Evolutionary conservation across 2,888 invertebrate species (phyloP), one percentile per base, ranked within the genome.

Genomic region (Trissolcus brochymenae): DNA sequence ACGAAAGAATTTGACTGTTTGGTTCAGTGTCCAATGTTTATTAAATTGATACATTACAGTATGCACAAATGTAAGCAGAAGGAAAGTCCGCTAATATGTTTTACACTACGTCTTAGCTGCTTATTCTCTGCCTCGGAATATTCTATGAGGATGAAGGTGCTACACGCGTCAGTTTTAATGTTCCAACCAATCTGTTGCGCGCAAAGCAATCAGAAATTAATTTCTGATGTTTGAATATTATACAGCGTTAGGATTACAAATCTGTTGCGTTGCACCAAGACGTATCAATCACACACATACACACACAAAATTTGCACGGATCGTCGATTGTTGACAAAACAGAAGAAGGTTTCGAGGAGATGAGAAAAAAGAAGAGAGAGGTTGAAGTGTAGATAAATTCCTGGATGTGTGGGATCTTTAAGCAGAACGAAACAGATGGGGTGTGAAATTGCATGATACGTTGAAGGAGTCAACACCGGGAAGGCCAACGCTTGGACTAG

Each of bases 371-470:
- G 29, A 49, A 66, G 60, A 64, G 59, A 65, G n/a, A 35, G 49
- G 19, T 17, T n/a, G n/a, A n/a, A 40, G 55, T 51, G 66, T 35
- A 51, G 50, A 72, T 59, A 56, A 77, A 77, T 72, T 55, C 46
- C 9, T 35, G 7, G 35, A 35, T 35, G 35, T 41, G 53, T 41
- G 59, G 29, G 43, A 21, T 29, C 43, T 61, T 76, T 66, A 53
- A 71, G 57, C 67, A 71, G 61, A 74, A 78, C 74, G 61, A 75
- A 75, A 78, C 65, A 71, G 75, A 79, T 78, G 60, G 76, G 71
- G 78, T 80, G 80, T 78, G 78, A 79, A 79, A 78, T 78, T 80
- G 65, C 78, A 74, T 73, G 73, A 59, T 73, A 66, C 68, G 43
- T 68, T 61, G 72, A 68, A 72, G 72, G 68, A 78, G 75, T 78